Percentiles rank a stretch among this genome's conserved stretches.
These are phyloP conservation scores for Catharus ustulatus DNA, from an alignment of 2,797 vertebrate genomes.

Conservation along the genomic window DNA sequence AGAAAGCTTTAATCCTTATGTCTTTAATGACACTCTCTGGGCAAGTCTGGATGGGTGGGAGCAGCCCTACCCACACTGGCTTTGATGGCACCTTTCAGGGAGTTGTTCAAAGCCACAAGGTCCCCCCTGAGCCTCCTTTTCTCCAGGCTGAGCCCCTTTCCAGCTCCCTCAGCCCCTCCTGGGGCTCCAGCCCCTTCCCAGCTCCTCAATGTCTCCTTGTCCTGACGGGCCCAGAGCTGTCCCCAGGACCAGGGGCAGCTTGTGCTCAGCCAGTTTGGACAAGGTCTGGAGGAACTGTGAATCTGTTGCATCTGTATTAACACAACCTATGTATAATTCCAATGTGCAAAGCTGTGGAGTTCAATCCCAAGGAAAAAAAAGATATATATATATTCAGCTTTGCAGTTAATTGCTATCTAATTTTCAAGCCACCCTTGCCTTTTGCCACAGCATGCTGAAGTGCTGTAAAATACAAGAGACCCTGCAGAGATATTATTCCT, in stretches of 20 bases:
- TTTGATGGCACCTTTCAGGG: background rate
- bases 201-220: accelerated
- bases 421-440: background rate
- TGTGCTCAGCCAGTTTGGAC: background rate
- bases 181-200: background rate
- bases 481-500: background rate
- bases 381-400: background rate
- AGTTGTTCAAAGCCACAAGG: background rate
- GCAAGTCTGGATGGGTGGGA: conserved; percentile 30
- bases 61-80: background rate
- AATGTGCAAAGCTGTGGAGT: background rate
- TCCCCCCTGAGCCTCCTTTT: background rate
- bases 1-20: conserved; percentile 36
- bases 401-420: background rate
- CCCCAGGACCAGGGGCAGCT: background rate
- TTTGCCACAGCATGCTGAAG: background rate
- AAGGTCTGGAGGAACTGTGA: accelerated
- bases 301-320: background rate
- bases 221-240: background rate
- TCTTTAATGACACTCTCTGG: conserved; percentile 25
- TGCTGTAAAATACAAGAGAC: background rate
- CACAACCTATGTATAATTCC: accelerated
- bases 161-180: background rate
- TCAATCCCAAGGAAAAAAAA: background rate
- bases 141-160: background rate